Conservation (phyloP, 2,888 invertebrate species). For the Mimumesa dahlbomi region DNA sequence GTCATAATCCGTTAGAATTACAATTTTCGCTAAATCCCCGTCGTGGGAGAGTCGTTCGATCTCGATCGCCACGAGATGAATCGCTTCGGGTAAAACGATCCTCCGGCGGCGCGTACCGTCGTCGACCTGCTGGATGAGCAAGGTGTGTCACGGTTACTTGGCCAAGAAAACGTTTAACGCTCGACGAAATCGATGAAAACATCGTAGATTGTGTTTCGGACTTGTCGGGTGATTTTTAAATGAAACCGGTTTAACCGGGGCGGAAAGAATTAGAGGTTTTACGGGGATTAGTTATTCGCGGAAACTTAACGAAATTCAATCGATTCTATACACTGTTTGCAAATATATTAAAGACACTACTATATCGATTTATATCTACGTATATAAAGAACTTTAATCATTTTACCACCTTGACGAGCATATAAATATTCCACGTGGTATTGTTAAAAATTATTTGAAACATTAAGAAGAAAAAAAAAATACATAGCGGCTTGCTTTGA, state of each 20-base stretch:
- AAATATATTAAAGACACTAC: too few species aligned
- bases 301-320: conserved; percentile 9
- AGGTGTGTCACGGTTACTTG: conserved; percentile 62
- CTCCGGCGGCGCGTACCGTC: conserved; percentile 28
- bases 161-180: conserved; percentile 52
- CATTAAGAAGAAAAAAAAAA: conserved; percentile 1
- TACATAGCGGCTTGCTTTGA: background rate
- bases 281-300: background rate
- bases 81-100: conserved; percentile 45
- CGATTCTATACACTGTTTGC: background rate
- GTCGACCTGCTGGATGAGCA: conserved; percentile 26
- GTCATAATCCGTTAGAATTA: conserved; percentile 57
- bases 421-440: too few species aligned
- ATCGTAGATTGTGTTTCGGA: conserved; percentile 2
- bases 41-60: conserved; percentile 72
- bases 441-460: too few species aligned
- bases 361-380: too few species aligned
- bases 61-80: conserved; percentile 56
- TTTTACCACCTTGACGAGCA: too few species aligned
- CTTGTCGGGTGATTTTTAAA: conserved; percentile 16
- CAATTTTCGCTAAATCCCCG: conserved; percentile 43
- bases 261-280: conserved; percentile 1
- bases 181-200: conserved; percentile 56
- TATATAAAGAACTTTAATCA: too few species aligned
- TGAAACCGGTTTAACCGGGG: conserved; percentile 2